phyloP scores from a whole-genome alignment of 1,140 invertebrate genomes.

The Drosophila bocki region DNA sequence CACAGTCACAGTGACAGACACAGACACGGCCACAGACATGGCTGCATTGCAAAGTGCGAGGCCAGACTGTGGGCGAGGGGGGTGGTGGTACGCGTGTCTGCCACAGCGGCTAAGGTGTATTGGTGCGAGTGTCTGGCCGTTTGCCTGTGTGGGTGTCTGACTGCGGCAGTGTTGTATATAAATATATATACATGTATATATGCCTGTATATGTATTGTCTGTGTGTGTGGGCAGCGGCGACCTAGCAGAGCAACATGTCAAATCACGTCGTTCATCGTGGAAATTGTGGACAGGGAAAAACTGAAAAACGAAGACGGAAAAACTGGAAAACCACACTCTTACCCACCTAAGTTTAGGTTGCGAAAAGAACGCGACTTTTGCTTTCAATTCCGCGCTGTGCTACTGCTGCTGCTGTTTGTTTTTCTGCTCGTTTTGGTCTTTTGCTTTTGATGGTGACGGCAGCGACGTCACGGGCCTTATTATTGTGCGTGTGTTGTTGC shows the following conservation, averaged over 20 bases:
- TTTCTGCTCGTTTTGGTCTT: conserved; percentile 60
- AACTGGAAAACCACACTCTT: conserved; percentile 28
- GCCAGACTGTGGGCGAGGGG: conserved; percentile 44
- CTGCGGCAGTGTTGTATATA: conserved; percentile 11
- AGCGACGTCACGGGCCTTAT: conserved; percentile 77
- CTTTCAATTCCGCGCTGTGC: conserved; percentile 28
- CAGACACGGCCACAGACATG: conserved; percentile 24
- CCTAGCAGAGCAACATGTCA: conserved; percentile 63
- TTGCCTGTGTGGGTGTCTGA: conserved; percentile 28
- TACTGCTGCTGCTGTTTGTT: conserved; percentile 35
- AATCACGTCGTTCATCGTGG: conserved; percentile 44
- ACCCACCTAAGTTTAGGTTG: conserved; percentile 63
- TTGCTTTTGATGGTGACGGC: conserved; percentile 68
- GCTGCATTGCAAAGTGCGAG: conserved; percentile 74
- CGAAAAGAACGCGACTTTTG: conserved; percentile 58
- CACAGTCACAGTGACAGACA: conserved; percentile 22
- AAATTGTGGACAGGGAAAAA: conserved; percentile 30
- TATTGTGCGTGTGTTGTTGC: conserved; percentile 67
- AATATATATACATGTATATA: not conserved
- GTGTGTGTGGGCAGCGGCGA: conserved; percentile 43
- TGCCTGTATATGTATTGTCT: not conserved
- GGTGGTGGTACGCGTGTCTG: conserved; percentile 46
- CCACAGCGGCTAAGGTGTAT: conserved; percentile 52
- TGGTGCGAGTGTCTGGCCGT: conserved; percentile 23
- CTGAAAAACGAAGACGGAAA: conserved; percentile 17